A percentile compares a stretch with the other conserved stretches of the same genome.
Conservation (phyloP, 2,888 invertebrate species). For the Oscheius sp. region DNA sequence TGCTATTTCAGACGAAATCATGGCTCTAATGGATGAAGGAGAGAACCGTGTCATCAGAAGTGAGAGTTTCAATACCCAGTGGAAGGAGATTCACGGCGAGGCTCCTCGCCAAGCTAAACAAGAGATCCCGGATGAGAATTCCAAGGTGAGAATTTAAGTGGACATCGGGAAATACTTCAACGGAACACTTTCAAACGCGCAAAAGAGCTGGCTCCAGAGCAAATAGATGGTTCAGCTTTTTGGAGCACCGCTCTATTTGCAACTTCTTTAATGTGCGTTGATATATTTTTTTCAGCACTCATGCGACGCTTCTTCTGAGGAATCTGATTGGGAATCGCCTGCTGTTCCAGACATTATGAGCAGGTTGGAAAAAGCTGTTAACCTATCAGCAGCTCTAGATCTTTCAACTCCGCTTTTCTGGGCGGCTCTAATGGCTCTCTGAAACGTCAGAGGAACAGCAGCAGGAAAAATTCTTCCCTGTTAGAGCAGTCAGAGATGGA, state of each 20-base stretch:
- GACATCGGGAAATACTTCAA: slow-evolving; percentile 12
- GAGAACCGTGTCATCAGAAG: slow-evolving; percentile 29
- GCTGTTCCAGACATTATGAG: slow-evolving; percentile 38
- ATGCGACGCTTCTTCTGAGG: slow-evolving; percentile 59
- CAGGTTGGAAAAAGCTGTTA: slow-evolving; percentile 25
- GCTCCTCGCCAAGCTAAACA: slow-evolving; percentile 31
- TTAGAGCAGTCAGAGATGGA: slow-evolving; percentile 53
- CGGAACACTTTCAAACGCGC: slow-evolving; percentile 6
- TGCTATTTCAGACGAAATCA: slow-evolving; percentile 52
- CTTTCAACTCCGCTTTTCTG: slow-evolving; percentile 41
- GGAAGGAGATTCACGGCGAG: slow-evolving; percentile 52
- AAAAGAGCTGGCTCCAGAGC: slow-evolving; percentile 20
- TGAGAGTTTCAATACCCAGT: slow-evolving; percentile 53
- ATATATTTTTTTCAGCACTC: slow-evolving; percentile 45
- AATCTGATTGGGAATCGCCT: slow-evolving; percentile 47
- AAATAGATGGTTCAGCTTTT: slow-evolving; percentile 25
- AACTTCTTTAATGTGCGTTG: slow-evolving; percentile 6
- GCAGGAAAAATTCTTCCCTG: slow-evolving; percentile 33
- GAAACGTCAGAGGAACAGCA: slow-evolving; percentile 37
- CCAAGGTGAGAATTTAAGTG: slow-evolving; percentile 37
- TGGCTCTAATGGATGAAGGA: slow-evolving; percentile 40
- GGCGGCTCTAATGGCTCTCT: slow-evolving; percentile 38
- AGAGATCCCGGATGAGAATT: slow-evolving; percentile 45
- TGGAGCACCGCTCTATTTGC: slow-evolving; percentile 3
- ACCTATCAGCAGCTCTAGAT: neutral